A percentile compares a stretch with the other conserved stretches of the same genome.
Conservation (phyloP, 2,113 vertebrate species). For the Taxidea taxus region DNA sequence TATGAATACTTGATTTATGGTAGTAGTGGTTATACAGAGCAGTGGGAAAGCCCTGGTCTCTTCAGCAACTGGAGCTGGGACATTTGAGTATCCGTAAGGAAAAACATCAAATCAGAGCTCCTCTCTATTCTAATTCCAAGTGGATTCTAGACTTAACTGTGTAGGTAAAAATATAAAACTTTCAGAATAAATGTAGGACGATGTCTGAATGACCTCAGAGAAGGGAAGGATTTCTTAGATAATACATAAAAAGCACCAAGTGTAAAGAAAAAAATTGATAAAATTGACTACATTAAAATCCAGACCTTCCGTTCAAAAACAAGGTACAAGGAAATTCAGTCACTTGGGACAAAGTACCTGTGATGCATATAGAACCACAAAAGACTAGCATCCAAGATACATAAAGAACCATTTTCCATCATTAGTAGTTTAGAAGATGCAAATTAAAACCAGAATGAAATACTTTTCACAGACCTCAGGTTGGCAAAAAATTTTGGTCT, state of each 20-base stretch:
- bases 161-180: not conserved
- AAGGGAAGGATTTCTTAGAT: not conserved
- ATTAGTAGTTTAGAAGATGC: constrained; percentile 28
- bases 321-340: not conserved
- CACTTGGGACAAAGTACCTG: not conserved
- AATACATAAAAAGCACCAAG: not conserved
- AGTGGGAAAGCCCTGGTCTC: not conserved
- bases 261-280: not conserved
- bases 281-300: not conserved
- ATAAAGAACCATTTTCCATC: constrained; percentile 7
- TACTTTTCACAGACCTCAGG: not conserved
- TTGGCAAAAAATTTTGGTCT: constrained; percentile 1
- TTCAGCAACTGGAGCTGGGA: not conserved
- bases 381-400: not conserved
- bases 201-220: not conserved
- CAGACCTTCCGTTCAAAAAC: not conserved
- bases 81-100: not conserved
- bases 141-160: constrained; percentile 23
- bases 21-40: not conserved
- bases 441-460: constrained; percentile 46
- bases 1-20: not conserved
- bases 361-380: not conserved
- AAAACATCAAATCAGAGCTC: not conserved
- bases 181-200: not conserved
- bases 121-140: not conserved